Evolutionary conservation across 37 sponge, comb jelly and placozoan species (phyloP).

Genomic region (Spongia lamella): DNA sequence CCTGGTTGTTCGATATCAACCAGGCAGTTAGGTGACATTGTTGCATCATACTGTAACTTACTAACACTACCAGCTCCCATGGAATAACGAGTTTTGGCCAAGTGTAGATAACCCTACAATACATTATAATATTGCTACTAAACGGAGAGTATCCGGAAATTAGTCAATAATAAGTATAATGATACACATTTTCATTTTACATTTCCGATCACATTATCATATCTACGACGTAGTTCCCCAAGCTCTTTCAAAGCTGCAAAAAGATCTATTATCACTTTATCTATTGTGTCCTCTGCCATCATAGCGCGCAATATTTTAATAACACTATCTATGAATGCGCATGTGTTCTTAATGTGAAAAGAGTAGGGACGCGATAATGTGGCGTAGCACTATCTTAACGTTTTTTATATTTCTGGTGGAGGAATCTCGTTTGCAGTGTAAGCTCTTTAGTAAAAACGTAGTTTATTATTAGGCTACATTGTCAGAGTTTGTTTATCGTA

Average conservation of each 20-base stretch:
- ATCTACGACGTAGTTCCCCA: slow-evolving; percentile 38
- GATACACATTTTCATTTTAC: slow-evolving; percentile 8
- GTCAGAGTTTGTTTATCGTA: no score
- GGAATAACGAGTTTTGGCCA: slow-evolving; percentile 65
- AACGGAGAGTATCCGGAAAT: no score
- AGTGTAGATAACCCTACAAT: slow-evolving; percentile 62
- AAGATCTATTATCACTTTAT: slow-evolving; percentile 37
- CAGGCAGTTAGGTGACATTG: slow-evolving; percentile 23
- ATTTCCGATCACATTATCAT: slow-evolving; percentile 21
- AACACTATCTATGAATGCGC: no score
- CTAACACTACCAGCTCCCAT: slow-evolving; percentile 62
- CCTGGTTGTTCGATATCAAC: neutral
- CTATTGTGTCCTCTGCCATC: slow-evolving; percentile 22
- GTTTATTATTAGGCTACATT: no score
- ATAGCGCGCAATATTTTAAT: no score
- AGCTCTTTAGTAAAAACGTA: no score
- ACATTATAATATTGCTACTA: no score
- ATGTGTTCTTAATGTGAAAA: no score
- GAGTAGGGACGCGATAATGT: no score
- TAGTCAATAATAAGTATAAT: neutral
- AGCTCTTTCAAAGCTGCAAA: slow-evolving; percentile 52
- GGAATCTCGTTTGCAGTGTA: no score
- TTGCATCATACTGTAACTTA: slow-evolving; percentile 64
- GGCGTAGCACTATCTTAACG: no score
- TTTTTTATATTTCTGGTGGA: no score